A percentile compares a stretch with the other conserved stretches of the same genome.
Conservation (phyloP, 2,888 invertebrate genomes). For the Cataglyphis livida region DNA sequence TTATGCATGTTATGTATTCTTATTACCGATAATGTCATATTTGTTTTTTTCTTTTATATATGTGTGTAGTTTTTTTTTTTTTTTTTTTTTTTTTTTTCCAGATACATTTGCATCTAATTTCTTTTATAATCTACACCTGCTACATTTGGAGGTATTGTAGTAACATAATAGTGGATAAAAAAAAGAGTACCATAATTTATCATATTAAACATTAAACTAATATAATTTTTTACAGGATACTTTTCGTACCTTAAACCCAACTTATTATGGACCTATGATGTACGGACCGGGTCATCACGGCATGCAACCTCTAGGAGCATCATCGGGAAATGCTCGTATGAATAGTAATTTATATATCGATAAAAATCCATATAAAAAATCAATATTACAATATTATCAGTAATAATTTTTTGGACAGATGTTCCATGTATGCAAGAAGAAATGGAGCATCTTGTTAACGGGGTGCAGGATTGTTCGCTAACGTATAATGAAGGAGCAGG, state of each 20-base stretch:
- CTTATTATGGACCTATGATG: constrained; percentile 71
- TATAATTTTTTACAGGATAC: constrained; percentile 69
- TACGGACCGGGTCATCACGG: constrained; percentile 68
- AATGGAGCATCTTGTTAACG: constrained; percentile 40
- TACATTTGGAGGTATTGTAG: constrained; percentile 87
- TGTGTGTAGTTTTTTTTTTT: too few species aligned
- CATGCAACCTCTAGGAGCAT: neutral
- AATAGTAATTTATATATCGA: neutral
- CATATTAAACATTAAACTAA: constrained; percentile 15
- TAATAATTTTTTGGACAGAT: constrained; percentile 45
- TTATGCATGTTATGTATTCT: neutral
- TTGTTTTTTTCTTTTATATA: constrained; percentile 55
- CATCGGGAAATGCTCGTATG: constrained; percentile 21
- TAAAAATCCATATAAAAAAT: neutral
- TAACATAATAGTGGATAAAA: neutral
- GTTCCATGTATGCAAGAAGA: constrained; percentile 46
- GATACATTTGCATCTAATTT: constrained; percentile 89
- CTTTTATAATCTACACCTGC: constrained; percentile 87
- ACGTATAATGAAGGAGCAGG: constrained; percentile 14
- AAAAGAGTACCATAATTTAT: constrained; percentile 18
- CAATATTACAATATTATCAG: neutral
- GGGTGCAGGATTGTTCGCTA: constrained; percentile 58
- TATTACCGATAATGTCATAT: constrained; percentile 65
- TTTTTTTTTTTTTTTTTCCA: constrained; percentile 61
- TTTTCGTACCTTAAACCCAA: constrained; percentile 70